A percentile compares a stretch with the other conserved stretches of the same genome.
phyloP scores from a whole-genome alignment of 2,888 invertebrate species.

The Ophion obscuratus region DNA sequence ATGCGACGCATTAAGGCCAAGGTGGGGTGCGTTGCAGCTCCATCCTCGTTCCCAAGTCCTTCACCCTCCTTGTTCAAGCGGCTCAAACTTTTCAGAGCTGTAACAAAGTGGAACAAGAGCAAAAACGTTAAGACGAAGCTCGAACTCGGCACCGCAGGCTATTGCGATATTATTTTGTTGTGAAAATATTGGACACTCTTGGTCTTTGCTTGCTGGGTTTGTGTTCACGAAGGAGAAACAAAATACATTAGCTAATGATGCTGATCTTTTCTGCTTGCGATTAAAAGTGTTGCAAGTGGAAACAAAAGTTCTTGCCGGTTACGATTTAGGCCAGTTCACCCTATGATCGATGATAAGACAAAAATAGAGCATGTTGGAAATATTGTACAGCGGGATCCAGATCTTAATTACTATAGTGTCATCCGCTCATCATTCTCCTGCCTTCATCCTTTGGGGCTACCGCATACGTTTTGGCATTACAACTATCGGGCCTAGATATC shows the following conservation, averaged over 20 bases:
- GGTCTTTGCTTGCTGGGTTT: background rate
- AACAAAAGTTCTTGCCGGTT: too few species aligned
- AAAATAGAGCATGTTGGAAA: background rate
- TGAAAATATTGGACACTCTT: background rate
- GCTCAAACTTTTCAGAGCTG: constrained; percentile 81
- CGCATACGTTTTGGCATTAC: constrained; percentile 31
- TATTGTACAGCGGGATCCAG: constrained; percentile 33
- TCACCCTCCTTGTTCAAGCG: constrained; percentile 81
- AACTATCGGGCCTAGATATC: constrained; percentile 20
- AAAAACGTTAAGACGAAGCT: background rate
- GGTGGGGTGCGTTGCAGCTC: constrained; percentile 87
- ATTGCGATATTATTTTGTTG: too few species aligned
- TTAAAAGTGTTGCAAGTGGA: too few species aligned
- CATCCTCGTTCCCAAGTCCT: constrained; percentile 81
- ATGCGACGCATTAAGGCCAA: constrained; percentile 95
- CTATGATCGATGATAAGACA: background rate
- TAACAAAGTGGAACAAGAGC: constrained; percentile 69
- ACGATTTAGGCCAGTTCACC: too few species aligned
- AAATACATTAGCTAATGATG: too few species aligned
- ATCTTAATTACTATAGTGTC: constrained; percentile 59
- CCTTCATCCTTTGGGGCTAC: constrained; percentile 1
- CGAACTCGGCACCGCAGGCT: background rate
- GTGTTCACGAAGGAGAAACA: too few species aligned
- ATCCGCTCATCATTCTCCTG: constrained; percentile 19
- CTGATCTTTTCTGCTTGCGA: too few species aligned